Evolutionary conservation across 2,113 vertebrate genomes (phyloP).

Genomic region (Scomber colias): DNA sequence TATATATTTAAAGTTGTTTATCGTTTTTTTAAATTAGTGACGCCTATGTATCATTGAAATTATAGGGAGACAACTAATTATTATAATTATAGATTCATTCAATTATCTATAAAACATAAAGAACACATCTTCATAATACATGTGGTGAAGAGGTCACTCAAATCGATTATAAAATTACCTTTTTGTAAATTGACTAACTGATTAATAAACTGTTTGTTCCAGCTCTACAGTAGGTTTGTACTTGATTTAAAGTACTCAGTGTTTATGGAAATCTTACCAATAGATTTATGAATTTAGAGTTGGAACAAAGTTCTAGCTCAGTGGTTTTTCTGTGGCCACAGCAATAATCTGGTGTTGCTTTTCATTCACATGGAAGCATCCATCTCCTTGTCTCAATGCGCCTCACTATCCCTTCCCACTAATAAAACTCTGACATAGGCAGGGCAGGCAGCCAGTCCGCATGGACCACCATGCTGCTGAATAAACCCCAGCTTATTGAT

Average conservation of each 20-base stretch:
- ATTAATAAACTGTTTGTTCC: too few species aligned
- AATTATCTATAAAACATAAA: too few species aligned
- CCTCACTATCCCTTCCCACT: constrained; percentile 24
- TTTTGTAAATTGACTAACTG: too few species aligned
- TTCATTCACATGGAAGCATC: constrained; percentile 11
- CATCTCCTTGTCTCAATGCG: constrained; percentile 24
- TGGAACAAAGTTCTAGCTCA: background rate
- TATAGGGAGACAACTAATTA: background rate
- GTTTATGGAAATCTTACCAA: too few species aligned
- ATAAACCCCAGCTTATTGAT: constrained; percentile 66
- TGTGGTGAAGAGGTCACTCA: too few species aligned
- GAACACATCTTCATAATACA: too few species aligned
- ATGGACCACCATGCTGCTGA: constrained; percentile 55
- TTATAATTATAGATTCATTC: background rate
- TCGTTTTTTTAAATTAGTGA: background rate
- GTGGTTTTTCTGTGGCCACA: background rate
- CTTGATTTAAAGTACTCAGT: too few species aligned
- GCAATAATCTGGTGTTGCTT: constrained; percentile 8
- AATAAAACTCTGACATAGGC: constrained; percentile 45
- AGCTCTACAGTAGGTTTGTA: too few species aligned
- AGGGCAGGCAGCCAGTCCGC: constrained; percentile 51
- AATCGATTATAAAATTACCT: too few species aligned
- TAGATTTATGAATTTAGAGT: too few species aligned
- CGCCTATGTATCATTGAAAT: background rate
- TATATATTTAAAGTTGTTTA: background rate